These are phyloP conservation scores for Antechinus stuartii DNA, from an alignment of 2,113 vertebrate species.

Conservation along the genomic window DNA sequence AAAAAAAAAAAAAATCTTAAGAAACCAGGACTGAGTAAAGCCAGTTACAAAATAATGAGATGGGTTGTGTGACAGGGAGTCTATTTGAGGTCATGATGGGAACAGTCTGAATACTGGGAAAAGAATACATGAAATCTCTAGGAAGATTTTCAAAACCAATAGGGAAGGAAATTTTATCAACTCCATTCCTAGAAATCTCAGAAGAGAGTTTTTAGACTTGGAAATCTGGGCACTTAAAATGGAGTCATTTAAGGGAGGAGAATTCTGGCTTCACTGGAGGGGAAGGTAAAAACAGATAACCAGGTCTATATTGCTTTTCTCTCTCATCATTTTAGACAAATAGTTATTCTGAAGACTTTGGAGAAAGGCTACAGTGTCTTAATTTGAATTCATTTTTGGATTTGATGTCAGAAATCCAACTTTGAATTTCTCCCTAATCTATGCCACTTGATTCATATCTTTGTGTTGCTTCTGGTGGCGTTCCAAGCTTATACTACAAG, in stretches of 20 bases:
- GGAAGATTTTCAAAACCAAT: conserved; percentile 4
- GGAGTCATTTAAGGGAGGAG: not conserved
- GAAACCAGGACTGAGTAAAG: conserved; percentile 18
- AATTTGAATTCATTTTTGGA: conserved; percentile 15
- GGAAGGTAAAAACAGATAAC: not conserved
- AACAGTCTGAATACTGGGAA: conserved; percentile 1
- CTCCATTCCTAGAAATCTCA: not conserved
- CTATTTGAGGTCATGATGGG: conserved; percentile 15
- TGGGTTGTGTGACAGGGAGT: not conserved
- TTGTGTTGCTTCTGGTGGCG: conserved; percentile 42
- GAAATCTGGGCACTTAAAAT: not conserved
- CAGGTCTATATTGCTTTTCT: not conserved
- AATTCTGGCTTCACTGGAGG: not conserved
- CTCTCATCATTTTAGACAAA: not conserved
- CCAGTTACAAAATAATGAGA: conserved; percentile 25
- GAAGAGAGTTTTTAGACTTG: not conserved
- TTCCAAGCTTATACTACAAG: not conserved
- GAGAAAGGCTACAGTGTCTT: conserved; percentile 44
- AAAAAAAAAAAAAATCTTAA: conserved; percentile 7
- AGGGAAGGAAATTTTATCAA: conserved; percentile 2
- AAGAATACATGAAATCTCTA: conserved; percentile 5
- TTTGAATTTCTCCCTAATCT: conserved; percentile 47
- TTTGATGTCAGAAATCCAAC: conserved; percentile 52
- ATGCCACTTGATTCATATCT: conserved; percentile 55
- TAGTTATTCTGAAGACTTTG: not conserved